phyloP scores from a whole-genome alignment of 1,140 invertebrate species.

The Chlorops oryzae region DNA sequence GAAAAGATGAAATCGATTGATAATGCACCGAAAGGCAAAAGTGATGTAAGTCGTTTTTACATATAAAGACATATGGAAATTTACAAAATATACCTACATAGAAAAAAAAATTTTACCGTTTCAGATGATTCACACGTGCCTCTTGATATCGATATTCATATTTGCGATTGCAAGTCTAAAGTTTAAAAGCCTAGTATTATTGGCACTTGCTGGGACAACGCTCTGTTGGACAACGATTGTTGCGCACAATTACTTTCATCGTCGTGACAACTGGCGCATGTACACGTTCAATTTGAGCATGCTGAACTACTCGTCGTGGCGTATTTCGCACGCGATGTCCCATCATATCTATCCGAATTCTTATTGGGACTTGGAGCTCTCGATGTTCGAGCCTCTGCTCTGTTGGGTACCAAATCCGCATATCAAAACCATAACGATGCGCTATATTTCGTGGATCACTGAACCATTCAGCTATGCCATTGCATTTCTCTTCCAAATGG shows the following conservation, averaged over 20 bases:
- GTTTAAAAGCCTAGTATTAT: slow-evolving; percentile 45
- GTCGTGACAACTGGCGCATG: slow-evolving; percentile 72
- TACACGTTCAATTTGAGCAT: slow-evolving; percentile 68
- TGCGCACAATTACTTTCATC: slow-evolving; percentile 78
- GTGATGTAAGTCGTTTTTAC: slow-evolving; percentile 23
- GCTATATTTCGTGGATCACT: slow-evolving; percentile 48
- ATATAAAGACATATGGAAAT: neutral
- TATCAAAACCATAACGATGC: slow-evolving; percentile 30
- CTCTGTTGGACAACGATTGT: slow-evolving; percentile 54
- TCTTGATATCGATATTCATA: slow-evolving; percentile 51
- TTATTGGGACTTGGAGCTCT: slow-evolving; percentile 68
- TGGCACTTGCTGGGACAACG: slow-evolving; percentile 50
- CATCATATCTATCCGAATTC: slow-evolving; percentile 79
- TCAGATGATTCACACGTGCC: slow-evolving; percentile 28
- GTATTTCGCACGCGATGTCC: slow-evolving; percentile 69
- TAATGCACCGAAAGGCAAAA: slow-evolving; percentile 23
- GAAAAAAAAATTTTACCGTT: slow-evolving; percentile 11
- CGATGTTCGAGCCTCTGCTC: slow-evolving; percentile 61
- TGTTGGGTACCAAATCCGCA: slow-evolving; percentile 58
- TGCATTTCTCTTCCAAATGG: slow-evolving; percentile 42
- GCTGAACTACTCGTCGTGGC: slow-evolving; percentile 61
- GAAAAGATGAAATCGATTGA: slow-evolving; percentile 51
- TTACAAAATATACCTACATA: neutral
- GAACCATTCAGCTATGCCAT: slow-evolving; percentile 51
- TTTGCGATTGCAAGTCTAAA: slow-evolving; percentile 52